Conservation (phyloP, 1,140 invertebrate species). For the Lordiphosa collinella region DNA sequence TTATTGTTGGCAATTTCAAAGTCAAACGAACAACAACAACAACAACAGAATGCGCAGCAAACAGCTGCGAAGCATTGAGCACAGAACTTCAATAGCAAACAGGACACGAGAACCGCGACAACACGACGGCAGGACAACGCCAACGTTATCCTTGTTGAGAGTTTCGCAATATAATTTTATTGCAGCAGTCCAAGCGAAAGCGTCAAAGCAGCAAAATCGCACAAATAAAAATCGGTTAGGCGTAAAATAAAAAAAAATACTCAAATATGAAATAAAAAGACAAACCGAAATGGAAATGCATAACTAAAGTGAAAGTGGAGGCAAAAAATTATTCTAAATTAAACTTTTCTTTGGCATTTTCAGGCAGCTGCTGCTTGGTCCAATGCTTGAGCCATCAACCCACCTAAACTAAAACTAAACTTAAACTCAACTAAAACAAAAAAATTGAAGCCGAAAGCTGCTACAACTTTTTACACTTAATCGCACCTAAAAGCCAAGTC, state of each 20-base stretch:
- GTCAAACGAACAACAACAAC: constrained; percentile 50
- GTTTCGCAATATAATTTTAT: constrained; percentile 76
- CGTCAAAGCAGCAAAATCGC: constrained; percentile 64
- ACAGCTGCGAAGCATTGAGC: constrained; percentile 59
- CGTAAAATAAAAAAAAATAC: constrained; percentile 11
- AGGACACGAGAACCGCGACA: constrained; percentile 35
- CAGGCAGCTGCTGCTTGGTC: constrained; percentile 30
- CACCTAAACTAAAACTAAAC: constrained; percentile 42
- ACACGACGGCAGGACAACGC: constrained; percentile 42
- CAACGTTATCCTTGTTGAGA: constrained; percentile 75
- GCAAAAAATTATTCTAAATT: not conserved
- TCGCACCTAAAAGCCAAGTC: constrained; percentile 19
- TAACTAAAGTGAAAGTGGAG: not conserved
- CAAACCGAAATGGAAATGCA: no score
- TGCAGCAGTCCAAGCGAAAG: constrained; percentile 71
- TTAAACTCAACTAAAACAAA: constrained; percentile 18
- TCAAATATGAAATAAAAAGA: constrained; percentile 11
- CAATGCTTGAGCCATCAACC: constrained; percentile 29
- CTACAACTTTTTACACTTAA: constrained; percentile 44
- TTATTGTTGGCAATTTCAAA: constrained; percentile 74
- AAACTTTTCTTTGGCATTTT: constrained; percentile 2
- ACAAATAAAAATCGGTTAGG: constrained; percentile 27
- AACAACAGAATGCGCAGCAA: constrained; percentile 64
- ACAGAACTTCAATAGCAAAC: constrained; percentile 53
- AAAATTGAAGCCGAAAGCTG: constrained; percentile 32